Evolutionary conservation across 2,113 vertebrate genomes (phyloP), one percentile per base, ranked within the genome.

Genomic region (Lophius piscatorius): DNA sequence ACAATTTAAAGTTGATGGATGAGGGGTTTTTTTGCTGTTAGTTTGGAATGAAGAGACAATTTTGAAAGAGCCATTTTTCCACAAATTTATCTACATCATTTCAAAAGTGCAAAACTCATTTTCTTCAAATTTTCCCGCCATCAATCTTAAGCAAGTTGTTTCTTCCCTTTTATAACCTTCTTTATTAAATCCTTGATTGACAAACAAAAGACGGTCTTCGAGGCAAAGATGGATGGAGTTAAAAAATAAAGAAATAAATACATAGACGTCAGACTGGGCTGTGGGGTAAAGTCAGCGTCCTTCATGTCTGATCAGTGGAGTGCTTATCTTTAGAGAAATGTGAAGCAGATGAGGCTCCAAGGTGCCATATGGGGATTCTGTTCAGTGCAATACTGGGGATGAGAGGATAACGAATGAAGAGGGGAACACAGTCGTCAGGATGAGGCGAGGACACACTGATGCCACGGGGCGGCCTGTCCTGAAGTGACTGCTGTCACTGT

Each of bases 341-440:
- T 73, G 81, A 70, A 78, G 74, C 68, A 80, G 78, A 83, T 80
- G 80, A 80, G 74, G 60, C 74, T 76, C 57, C 29, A 28, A 71
- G 62, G 70, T 61, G 73, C 68, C 71, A 63, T 55, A 58, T 67
- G 72, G 60, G 58, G 58, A 78, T 71, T 56, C 23, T 29, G 59
- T 58, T 79, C 41, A 65, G 46, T 48, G 67, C 40, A 44, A 68
- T 65, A 40, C 38, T 40, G 39, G 40, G 60, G 61, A 67, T 72
- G 71, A 82, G 73, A 68, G 57, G 67, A 62, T 74, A 74, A 79
- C 33, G 56, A 61, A 81, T 75, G 63, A 67, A 26, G 51, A 41
- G 56, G 57, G 57, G 35, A 64, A 59, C 56, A 46, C 35, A 73
- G 65, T 78, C 49, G 59, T 76, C 49, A 56, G 70, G 59, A 72